Evolutionary conservation across 2,888 invertebrate species (phyloP).

Genomic region (Abrostola triplasia): DNA sequence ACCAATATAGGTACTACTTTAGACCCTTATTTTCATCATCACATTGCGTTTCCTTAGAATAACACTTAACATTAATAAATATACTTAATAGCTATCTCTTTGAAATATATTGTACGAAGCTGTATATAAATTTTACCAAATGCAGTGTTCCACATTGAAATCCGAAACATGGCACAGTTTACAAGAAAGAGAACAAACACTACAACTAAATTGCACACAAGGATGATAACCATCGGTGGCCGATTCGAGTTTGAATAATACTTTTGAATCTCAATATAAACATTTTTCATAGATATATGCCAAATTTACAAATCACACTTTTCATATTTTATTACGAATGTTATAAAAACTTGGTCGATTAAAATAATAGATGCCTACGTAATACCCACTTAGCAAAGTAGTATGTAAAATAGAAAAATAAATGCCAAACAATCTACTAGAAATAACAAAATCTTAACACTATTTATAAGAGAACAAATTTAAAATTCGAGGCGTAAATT

Average conservation of each 20-base stretch:
- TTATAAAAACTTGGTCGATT: constrained; percentile 25
- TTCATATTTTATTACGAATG: constrained; percentile 37
- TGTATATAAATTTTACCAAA: constrained; percentile 55
- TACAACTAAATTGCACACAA: constrained; percentile 76
- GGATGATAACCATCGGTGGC: constrained; percentile 48
- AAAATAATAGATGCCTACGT: constrained; percentile 33
- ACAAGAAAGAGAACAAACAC: constrained; percentile 61
- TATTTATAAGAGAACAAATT: constrained; percentile 46
- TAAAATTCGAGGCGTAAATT: constrained; percentile 43
- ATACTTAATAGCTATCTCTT: constrained; percentile 65
- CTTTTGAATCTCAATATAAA: constrained; percentile 50
- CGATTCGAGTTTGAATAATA: constrained; percentile 44
- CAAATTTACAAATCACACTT: constrained; percentile 52
- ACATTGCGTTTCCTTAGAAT: constrained; percentile 84
- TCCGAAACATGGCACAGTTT: constrained; percentile 78
- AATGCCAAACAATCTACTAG: constrained; percentile 61
- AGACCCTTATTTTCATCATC: constrained; percentile 85
- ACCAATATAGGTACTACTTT: constrained; percentile 77
- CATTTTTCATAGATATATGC: constrained; percentile 35
- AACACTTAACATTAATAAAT: constrained; percentile 71
- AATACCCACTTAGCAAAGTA: constrained; percentile 27
- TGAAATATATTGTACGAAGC: constrained; percentile 60
- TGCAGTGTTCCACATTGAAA: constrained; percentile 60
- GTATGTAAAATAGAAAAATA: constrained; percentile 59
- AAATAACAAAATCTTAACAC: constrained; percentile 51